Base-by-base conservation (phyloP, 1,140 invertebrate genomes). In the Drosophila mojavensis region DNA sequence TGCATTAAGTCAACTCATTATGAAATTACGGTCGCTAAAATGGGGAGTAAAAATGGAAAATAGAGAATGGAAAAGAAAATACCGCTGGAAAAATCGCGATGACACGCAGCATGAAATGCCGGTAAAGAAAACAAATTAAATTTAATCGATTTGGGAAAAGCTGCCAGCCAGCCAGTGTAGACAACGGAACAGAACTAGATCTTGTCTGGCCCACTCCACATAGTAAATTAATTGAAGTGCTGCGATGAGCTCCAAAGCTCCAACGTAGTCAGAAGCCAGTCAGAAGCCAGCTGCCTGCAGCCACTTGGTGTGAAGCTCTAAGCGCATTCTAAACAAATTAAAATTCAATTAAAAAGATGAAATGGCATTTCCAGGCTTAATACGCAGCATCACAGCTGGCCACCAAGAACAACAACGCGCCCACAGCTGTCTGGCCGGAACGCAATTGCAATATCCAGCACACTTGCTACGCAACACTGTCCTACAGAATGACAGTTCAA, bases 281-380 rank as follows among this genome's bases (percentile, higher is more conserved):
- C 9, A 17, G 36, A 28, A 68, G 43, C 33, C 1, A 15, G 13
- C 15, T 7, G 43, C 43, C 43, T 65, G 66, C 70, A 63, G 68
- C 73, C 61, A 84, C 81, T 79, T 84, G 67, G 59, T 77, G 50
- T 54, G 59, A 26, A 54, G 53, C 77, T 84, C 81, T 83, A 78
- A 84, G 84, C 89, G 89, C 89, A 91, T 86, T 88, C 84, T 83
- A 91, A 91, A 91, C 89, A 91, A 91, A 91, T 91, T 91, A 91
- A 91, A 91, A 91, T 91, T 91, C 89, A 91, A 91, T 91, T 91
- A 91, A 89, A 91, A 91, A 91, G 89, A 91, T 91, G 88, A 91
- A 91, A 89, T 89, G 84, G 54, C 89, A 83, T 81, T 89, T 85
- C 72, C 79, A 51, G 60, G 77, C 81, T 89, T 79, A 80, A 75